These are phyloP conservation scores for Rissa tridactyla DNA, from an alignment of 2,113 vertebrate genomes.

Conservation along the genomic window DNA sequence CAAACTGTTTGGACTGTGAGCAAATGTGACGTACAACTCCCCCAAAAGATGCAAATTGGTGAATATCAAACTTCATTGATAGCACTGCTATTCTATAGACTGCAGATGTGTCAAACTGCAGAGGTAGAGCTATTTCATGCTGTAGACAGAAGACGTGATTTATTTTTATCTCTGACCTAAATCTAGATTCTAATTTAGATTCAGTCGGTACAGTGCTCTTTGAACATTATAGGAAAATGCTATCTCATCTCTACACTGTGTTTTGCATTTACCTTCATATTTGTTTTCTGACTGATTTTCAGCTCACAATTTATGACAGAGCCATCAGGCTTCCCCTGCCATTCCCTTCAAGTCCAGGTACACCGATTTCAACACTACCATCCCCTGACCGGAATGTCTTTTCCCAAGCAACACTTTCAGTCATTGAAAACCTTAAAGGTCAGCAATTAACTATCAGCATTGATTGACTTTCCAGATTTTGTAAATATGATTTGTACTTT, in stretches of 20 bases:
- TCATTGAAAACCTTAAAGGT: constrained; percentile 64
- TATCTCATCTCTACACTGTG: not conserved
- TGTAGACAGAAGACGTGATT: not conserved
- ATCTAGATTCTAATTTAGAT: not conserved
- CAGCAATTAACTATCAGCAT: not conserved
- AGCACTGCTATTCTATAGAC: not conserved
- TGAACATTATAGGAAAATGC: not conserved
- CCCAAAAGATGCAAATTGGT: not conserved
- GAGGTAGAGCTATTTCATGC: not conserved
- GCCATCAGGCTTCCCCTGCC: constrained; percentile 72
- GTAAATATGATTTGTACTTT: not conserved
- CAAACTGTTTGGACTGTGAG: not conserved
- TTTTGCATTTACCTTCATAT: not conserved
- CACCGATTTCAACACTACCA: not conserved
- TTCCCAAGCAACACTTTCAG: not conserved
- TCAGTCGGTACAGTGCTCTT: not conserved
- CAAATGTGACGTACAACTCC: not conserved
- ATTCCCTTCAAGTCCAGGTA: constrained; percentile 63
- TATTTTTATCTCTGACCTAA: not conserved
- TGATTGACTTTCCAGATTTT: not conserved
- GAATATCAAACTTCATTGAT: not conserved
- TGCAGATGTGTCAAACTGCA: not conserved
- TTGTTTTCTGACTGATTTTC: constrained; percentile 38
- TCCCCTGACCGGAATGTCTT: constrained; percentile 1
- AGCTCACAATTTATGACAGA: constrained; percentile 72